Evolutionary conservation across 1,140 invertebrate species (phyloP), one percentile per base, ranked within the genome.

Genomic region (Cyclina sinensis): DNA sequence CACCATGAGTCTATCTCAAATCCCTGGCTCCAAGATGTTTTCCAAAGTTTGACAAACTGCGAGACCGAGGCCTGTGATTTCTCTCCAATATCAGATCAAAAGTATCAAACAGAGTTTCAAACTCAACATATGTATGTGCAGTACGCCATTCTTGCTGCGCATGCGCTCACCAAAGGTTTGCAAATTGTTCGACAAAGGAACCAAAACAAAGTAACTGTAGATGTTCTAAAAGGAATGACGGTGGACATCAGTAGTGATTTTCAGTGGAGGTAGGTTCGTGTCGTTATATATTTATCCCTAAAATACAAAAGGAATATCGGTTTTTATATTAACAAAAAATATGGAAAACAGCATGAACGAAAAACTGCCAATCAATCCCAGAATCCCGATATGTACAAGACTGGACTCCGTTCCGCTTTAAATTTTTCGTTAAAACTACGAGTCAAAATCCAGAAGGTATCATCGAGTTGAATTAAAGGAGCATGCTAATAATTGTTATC

Each of bases 11-110:
- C 48, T 14, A 5, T 27, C 0, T 62, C 68, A 0, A 90, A 90
- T 59, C 79, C 57, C 11, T 90, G 83, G 79, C 46, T 90, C 0
- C n/a, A 16, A 7, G 78, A 89, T 59, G 82, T 86, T 1, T 89
- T 43, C 21, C 12, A 68, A 11, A 30, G 24, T 5, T 37, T 85
- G 27, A 65, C 54, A 32, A 30, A 59, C 11, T 82, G 80, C 24
- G 57, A 35, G 11, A 35, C 27, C 18, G 32, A 14, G 7, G 30
- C 9, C 18, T 80, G 76, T 57, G 32, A 0, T 57, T 80, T 80
- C 37, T 18, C 21, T 30, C 48, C 76, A n/a, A 37, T 80, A 43
- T 35, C 30, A 16, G 48, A 57, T 57, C 14, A 5, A 18, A 21
- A 54, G 18, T 48, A 27, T 30, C 9, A 57, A 9, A 62, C 48